Conservation (phyloP, 2,797 vertebrate genomes). For the Galaxias olidus region DNA sequence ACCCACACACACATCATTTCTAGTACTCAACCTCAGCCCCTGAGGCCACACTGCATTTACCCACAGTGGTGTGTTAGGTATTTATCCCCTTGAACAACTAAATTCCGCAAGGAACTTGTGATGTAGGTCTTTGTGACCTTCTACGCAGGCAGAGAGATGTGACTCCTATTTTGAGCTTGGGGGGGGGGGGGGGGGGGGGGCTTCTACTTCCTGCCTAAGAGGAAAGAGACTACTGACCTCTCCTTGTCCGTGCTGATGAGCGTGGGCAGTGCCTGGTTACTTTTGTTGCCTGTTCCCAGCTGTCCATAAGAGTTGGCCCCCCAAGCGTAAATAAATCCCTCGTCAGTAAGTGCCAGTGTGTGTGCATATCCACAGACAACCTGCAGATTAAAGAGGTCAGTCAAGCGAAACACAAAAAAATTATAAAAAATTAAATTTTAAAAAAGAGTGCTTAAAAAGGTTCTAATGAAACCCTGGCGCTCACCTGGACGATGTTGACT, state of each 20-base stretch:
- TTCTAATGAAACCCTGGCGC: conserved; percentile 12
- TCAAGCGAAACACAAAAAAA: too few species aligned
- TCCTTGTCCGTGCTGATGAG: conserved; percentile 91
- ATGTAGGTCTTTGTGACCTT: conserved; percentile 10
- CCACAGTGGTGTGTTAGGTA: conserved; percentile 3
- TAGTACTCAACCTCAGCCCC: too few species aligned
- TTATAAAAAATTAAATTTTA: too few species aligned
- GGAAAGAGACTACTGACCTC: conserved; percentile 77
- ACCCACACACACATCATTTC: too few species aligned
- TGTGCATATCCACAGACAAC: conserved; percentile 97
- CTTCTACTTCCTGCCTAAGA: neutral
- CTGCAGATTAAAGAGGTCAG: conserved; percentile 59
- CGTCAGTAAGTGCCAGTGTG: conserved; percentile 92
- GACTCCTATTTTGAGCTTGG: neutral
- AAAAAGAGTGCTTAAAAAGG: too few species aligned
- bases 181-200: too few species aligned
- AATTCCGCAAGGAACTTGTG: conserved; percentile 10
- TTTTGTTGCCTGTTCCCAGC: conserved; percentile 96
- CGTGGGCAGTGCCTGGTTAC: conserved; percentile 90
- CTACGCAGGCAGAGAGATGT: neutral
- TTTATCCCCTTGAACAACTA: neutral
- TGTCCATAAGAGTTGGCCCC: conserved; percentile 98
- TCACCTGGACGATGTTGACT: conserved; percentile 87
- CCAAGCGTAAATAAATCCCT: conserved; percentile 94
- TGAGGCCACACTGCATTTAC: neutral